Percentiles rank a stretch among this genome's conserved stretches.
Evolutionary conservation across 53 echinoderm and acorn worm genomes (phyloP).

Genomic region (Holothuria scabra): DNA sequence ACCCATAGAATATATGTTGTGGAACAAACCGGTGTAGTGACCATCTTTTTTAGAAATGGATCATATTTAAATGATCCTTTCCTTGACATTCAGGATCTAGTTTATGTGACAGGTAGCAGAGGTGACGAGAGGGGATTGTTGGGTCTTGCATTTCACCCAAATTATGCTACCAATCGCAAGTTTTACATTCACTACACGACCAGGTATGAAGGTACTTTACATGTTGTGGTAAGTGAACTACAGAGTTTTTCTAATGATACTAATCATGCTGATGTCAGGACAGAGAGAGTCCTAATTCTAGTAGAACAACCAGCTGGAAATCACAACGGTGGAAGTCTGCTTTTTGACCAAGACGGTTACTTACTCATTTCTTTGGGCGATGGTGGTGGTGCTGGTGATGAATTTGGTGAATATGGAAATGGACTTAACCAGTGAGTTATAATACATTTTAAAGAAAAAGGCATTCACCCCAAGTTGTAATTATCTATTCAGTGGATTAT

Average conservation of each 20-base stretch:
- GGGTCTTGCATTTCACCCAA: constrained; percentile 92
- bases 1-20: constrained; percentile 88
- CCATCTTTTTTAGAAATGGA: constrained; percentile 75
- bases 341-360: constrained; percentile 84
- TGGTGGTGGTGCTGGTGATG: constrained; percentile 92
- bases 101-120: constrained; percentile 61
- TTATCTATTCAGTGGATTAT: no score
- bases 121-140: constrained; percentile 94
- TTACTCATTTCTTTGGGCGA: constrained; percentile 89
- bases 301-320: constrained; percentile 83
- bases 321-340: constrained; percentile 90
- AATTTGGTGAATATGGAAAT: constrained; percentile 74
- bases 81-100: constrained; percentile 78
- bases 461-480: no score
- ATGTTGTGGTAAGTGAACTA: constrained; percentile 77
- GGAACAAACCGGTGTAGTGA: constrained; percentile 84
- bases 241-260: constrained; percentile 64
- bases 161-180: constrained; percentile 63
- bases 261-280: constrained; percentile 68
- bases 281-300: constrained; percentile 76
- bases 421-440: constrained; percentile 88
- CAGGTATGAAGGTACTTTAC: not conserved
- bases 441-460: no score
- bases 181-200: constrained; percentile 85
- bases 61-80: constrained; percentile 79